Percentiles rank a stretch among this genome's conserved stretches.
Conservation (phyloP, 2,888 invertebrate genomes). For the Drosophila tanythrix region DNA sequence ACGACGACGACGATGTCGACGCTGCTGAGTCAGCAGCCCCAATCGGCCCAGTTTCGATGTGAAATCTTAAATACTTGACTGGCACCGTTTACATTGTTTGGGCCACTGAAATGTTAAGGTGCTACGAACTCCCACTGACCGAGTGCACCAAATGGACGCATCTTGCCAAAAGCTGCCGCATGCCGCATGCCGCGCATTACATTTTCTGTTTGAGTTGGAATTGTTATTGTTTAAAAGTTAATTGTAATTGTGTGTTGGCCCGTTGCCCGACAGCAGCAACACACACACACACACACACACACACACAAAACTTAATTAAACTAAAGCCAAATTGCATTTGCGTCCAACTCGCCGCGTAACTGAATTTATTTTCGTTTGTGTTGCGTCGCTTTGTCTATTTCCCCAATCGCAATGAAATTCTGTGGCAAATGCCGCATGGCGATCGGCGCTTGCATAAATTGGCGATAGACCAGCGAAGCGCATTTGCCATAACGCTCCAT, state of each 20-base stretch:
- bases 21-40: conserved; percentile 42
- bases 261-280: conserved; percentile 29
- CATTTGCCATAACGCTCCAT: conserved; percentile 17
- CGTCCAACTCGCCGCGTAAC: conserved; percentile 28
- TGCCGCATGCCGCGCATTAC: conserved; percentile 54
- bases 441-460: conserved; percentile 27
- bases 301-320: conserved; percentile 49
- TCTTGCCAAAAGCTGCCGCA: conserved; percentile 40
- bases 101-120: conserved; percentile 60
- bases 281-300: not conserved
- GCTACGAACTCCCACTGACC: conserved; percentile 70
- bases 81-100: conserved; percentile 11
- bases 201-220: conserved; percentile 13
- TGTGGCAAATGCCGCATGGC: conserved; percentile 32
- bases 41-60: conserved; percentile 39
- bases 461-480: conserved; percentile 16
- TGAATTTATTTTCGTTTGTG: conserved; percentile 40
- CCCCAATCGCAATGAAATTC: conserved; percentile 32
- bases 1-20: not conserved
- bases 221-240: conserved; percentile 45
- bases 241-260: conserved; percentile 45
- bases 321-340: conserved; percentile 42
- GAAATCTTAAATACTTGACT: conserved; percentile 19
- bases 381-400: conserved; percentile 9
- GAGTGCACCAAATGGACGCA: conserved; percentile 42